These are phyloP conservation scores for Oscheius sp. DNA, from an alignment of 2,888 invertebrate species.

Conservation along the genomic window DNA sequence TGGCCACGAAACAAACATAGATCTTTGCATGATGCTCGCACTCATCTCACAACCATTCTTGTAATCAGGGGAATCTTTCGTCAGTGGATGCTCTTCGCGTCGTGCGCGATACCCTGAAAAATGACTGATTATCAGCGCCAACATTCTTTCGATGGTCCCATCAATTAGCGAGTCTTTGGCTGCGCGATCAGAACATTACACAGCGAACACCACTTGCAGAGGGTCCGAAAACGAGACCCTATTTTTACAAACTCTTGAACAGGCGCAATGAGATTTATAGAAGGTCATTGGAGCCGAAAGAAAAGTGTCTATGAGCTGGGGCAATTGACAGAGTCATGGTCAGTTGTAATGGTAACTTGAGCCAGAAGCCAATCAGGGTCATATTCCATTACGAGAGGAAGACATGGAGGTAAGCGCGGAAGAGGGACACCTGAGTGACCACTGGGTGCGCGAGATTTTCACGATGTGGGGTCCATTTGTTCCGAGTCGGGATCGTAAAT, in stretches of 20 bases:
- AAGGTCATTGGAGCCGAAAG: not conserved
- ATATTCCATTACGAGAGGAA: constrained; percentile 8
- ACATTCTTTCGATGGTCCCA: not conserved
- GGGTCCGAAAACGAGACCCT: constrained; percentile 13
- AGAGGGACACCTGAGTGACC: not conserved
- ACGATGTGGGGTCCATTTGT: constrained; percentile 11
- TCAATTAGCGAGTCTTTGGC: constrained; percentile 23
- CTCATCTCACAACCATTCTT: constrained; percentile 20
- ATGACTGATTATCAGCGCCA: not conserved
- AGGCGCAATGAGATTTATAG: constrained; percentile 13
- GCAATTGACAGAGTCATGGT: not conserved
- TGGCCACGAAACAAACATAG: constrained; percentile 2
- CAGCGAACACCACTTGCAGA: constrained; percentile 21
- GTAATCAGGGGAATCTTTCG: not conserved
- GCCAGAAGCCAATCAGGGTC: constrained; percentile 7
- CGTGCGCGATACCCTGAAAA: constrained; percentile 20
- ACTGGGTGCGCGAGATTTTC: constrained; percentile 8
- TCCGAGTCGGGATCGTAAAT: constrained; percentile 20
- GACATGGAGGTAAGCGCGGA: not conserved
- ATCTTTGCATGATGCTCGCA: not conserved
- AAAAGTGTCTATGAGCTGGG: no score
- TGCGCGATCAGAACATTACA: constrained; percentile 25
- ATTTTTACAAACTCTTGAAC: constrained; percentile 10
- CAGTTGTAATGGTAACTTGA: constrained; percentile 17
- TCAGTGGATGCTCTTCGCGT: not conserved